Evolutionary conservation across 2,888 invertebrate species (phyloP).

Genomic region (Lasioglossum calceatum): DNA sequence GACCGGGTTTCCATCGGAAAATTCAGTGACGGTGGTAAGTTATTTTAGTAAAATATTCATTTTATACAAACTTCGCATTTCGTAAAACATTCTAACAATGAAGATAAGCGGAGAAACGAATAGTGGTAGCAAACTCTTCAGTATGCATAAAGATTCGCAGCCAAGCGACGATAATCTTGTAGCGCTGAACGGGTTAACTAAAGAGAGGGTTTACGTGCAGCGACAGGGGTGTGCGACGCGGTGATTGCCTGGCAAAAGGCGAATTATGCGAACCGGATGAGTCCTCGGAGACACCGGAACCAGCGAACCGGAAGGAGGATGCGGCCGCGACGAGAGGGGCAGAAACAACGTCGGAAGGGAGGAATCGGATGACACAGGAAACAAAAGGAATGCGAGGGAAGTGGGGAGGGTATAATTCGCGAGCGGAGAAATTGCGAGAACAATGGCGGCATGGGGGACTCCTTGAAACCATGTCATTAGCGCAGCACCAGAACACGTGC

Average conservation of each 20-base stretch:
- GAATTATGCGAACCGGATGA: neutral
- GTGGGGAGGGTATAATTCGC: constrained; percentile 12
- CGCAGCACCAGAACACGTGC: constrained; percentile 70
- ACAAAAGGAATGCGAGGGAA: neutral
- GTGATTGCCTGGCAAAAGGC: neutral
- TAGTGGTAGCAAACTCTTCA: neutral
- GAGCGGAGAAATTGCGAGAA: constrained; percentile 36
- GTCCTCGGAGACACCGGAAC: constrained; percentile 4
- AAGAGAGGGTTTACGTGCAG: neutral
- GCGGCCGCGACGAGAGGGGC: neutral
- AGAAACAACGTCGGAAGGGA: neutral
- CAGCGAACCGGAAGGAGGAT: constrained; percentile 4
- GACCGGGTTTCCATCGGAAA: neutral
- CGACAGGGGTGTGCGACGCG: neutral
- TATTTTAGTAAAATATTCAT: no score
- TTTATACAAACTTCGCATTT: no score
- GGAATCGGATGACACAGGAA: constrained; percentile 1
- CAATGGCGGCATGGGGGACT: constrained; percentile 69
- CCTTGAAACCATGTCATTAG: constrained; percentile 74
- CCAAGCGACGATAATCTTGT: neutral
- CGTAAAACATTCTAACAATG: no score
- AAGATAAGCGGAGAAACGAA: no score
- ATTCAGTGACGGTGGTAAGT: no score
- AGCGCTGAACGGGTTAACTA: neutral
- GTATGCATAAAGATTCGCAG: neutral